Percentiles rank a stretch among this genome's conserved stretches.
Conservation (phyloP, 2,797 vertebrate genomes). For the Microchirus variegatus region DNA sequence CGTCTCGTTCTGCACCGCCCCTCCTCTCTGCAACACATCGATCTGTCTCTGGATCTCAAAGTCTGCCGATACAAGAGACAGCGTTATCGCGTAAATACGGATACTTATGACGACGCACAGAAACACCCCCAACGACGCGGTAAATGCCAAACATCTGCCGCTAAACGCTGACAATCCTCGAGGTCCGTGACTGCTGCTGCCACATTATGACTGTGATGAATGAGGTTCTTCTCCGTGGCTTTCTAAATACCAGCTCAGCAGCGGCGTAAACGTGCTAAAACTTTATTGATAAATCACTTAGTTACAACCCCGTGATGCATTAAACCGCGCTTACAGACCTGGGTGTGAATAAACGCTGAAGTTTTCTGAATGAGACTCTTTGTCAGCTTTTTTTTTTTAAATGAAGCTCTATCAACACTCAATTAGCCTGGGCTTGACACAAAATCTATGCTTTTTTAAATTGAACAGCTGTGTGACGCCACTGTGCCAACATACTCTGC, state of each 20-base stretch:
- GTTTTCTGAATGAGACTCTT: slow-evolving; percentile 9
- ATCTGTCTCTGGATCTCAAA: slow-evolving; percentile 97
- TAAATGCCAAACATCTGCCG: slow-evolving; percentile 64
- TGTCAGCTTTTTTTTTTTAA: slow-evolving; percentile 25
- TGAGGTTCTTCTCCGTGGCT: slow-evolving; percentile 38
- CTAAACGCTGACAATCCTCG: slow-evolving; percentile 21
- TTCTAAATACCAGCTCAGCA: slow-evolving; percentile 53
- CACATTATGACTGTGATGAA: slow-evolving; percentile 52
- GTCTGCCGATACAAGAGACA: slow-evolving; percentile 78
- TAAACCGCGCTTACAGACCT: slow-evolving; percentile 11
- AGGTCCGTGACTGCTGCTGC: slow-evolving; percentile 42
- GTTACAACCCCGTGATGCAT: slow-evolving; percentile 3
- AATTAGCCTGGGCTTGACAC: slow-evolving; percentile 22
- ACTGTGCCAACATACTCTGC: slow-evolving; percentile 23
- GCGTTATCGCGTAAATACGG: slow-evolving; percentile 26
- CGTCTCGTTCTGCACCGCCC: slow-evolving; percentile 92
- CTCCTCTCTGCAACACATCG: slow-evolving; percentile 86
- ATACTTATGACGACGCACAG: slow-evolving; percentile 7
- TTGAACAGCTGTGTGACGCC: slow-evolving; percentile 43
- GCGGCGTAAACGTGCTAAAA: slow-evolving; percentile 41
- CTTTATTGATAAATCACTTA: slow-evolving; percentile 29
- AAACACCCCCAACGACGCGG: slow-evolving; percentile 22
- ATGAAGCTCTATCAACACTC: slow-evolving; percentile 30
- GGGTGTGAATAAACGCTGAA: neutral
- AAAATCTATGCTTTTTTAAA: slow-evolving; percentile 32